Percentiles rank a stretch among this genome's conserved stretches.
Evolutionary conservation across 2,888 invertebrate genomes (phyloP).

Genomic region (Dynastes hyllus): DNA sequence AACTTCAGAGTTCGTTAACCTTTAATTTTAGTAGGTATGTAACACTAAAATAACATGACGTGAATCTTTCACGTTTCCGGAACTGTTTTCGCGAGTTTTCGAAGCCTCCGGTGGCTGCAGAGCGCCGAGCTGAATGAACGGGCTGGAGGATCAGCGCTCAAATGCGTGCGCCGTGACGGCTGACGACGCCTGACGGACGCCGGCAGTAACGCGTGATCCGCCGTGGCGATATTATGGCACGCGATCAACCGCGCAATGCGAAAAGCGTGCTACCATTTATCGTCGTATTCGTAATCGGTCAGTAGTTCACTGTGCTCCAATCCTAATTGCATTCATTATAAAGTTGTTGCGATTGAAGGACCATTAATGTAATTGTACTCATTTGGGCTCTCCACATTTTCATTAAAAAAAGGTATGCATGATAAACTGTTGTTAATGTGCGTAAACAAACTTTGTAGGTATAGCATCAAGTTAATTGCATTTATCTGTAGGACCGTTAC

Average conservation of each 20-base stretch:
- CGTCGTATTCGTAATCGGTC: conserved; percentile 29
- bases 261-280: conserved; percentile 29
- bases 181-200: conserved; percentile 62
- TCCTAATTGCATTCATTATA: conserved; percentile 40
- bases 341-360: conserved; percentile 30
- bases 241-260: conserved; percentile 18
- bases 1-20: not conserved
- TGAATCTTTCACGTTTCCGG: conserved; percentile 12
- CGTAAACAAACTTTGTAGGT: not conserved
- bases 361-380: conserved; percentile 7
- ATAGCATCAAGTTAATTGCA: too few relatives aligned
- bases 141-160: conserved; percentile 56
- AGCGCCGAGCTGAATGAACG: conserved; percentile 44
- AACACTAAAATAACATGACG: not conserved
- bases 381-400: conserved; percentile 9
- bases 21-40: not conserved
- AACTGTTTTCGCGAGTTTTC: conserved; percentile 12
- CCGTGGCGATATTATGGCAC: conserved; percentile 39
- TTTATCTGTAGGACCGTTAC: too few relatives aligned
- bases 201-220: conserved; percentile 64
- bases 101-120: not conserved
- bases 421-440: not conserved
- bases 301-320: conserved; percentile 31
- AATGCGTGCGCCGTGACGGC: conserved; percentile 60
- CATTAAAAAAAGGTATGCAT: conserved; percentile 35